A percentile compares a stretch with the other conserved stretches of the same genome.
These are phyloP conservation scores for Psittacara wagleri DNA, from an alignment of 2,113 vertebrate genomes.

Conservation along the genomic window DNA sequence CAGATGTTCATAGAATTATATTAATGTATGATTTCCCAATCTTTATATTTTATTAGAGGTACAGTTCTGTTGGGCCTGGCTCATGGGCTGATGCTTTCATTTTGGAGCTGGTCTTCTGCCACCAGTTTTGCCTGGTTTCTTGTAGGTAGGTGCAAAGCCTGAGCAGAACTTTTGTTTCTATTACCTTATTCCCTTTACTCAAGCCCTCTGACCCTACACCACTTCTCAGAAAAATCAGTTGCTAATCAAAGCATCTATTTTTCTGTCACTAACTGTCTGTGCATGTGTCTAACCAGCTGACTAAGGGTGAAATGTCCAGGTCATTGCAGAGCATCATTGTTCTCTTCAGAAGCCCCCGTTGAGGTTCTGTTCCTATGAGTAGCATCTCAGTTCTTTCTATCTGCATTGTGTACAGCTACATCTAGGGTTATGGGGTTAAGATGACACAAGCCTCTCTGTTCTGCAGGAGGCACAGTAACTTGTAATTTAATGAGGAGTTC, in stretches of 20 bases:
- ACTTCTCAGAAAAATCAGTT: background rate
- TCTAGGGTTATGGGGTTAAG: background rate
- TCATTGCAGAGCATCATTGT: background rate
- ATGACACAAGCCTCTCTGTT: background rate
- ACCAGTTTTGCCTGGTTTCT: conserved; percentile 44
- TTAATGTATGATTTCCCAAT: background rate
- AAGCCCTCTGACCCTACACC: background rate
- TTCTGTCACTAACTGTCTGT: background rate
- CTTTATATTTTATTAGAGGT: conserved; percentile 27
- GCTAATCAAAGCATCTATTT: background rate
- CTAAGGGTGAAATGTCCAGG: background rate
- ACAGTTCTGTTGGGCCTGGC: conserved; percentile 54
- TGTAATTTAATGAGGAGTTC: background rate
- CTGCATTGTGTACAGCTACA: background rate
- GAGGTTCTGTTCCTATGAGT: background rate
- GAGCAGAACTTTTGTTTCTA: background rate
- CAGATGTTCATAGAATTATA: background rate
- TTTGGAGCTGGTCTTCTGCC: conserved; percentile 57
- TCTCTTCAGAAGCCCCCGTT: background rate
- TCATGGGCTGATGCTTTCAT: conserved; percentile 67
- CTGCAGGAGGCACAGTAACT: background rate
- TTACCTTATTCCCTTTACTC: background rate
- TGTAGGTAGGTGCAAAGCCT: conserved; percentile 39
- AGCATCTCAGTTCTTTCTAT: background rate
- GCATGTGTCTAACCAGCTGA: background rate